phyloP scores from a whole-genome alignment of 2,113 vertebrate genomes.

The Monarcha castaneiventris region DNA sequence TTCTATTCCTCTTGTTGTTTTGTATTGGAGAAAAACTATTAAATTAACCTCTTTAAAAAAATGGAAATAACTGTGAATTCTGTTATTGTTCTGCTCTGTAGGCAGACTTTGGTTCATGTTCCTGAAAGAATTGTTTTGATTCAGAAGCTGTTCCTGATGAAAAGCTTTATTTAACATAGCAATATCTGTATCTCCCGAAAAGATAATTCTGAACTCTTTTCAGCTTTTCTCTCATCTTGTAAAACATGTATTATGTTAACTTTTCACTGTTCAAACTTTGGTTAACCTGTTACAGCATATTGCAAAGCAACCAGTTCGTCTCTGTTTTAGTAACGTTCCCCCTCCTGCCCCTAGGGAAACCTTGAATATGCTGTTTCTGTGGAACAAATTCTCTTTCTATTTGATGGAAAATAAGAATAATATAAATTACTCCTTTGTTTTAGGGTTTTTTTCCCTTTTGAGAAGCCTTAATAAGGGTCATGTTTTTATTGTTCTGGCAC shows the following conservation, averaged over 20 bases:
- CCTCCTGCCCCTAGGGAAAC: background rate
- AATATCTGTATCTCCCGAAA: background rate
- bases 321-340: conserved; percentile 60
- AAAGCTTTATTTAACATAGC: conserved; percentile 15
- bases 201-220: conserved; percentile 22
- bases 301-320: conserved; percentile 33
- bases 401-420: conserved; percentile 62
- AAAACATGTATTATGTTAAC: background rate
- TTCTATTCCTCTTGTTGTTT: background rate
- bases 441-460: background rate
- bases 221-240: conserved; percentile 39
- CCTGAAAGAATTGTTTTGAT: conserved; percentile 9
- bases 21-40: background rate
- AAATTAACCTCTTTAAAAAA: background rate
- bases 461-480: background rate
- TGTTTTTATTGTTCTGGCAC: conserved; percentile 4
- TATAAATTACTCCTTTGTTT: background rate
- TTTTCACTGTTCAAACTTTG: conserved; percentile 6
- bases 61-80: background rate
- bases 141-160: conserved; percentile 31
- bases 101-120: background rate
- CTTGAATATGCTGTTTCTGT: conserved; percentile 49
- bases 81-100: background rate
- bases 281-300: conserved; percentile 56
- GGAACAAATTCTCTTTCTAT: conserved; percentile 32